A percentile compares a stretch with the other conserved stretches of the same genome.
These are phyloP conservation scores for Ectemnius continuus DNA, from an alignment of 2,888 invertebrate genomes.

Conservation along the genomic window DNA sequence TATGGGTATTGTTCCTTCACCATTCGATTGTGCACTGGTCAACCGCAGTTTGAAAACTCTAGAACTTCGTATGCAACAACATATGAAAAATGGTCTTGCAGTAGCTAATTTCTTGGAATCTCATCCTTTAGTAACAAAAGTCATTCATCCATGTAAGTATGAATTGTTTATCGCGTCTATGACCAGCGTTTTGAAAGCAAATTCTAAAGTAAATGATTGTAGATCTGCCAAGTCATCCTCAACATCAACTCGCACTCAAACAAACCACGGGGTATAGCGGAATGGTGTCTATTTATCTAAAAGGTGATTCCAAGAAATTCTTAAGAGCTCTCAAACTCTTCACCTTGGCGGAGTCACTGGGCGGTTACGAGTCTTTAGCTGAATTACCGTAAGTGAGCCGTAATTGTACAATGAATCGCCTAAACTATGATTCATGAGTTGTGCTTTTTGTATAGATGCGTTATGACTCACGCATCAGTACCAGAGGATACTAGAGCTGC, in stretches of 20 bases:
- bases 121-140: constrained; percentile 89
- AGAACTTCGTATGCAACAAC: constrained; percentile 93
- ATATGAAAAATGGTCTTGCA: constrained; percentile 87
- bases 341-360: constrained; percentile 94
- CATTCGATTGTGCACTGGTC: constrained; percentile 97
- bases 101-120: constrained; percentile 90
- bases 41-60: constrained; percentile 96
- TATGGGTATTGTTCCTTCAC: constrained; percentile 95
- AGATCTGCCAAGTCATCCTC: constrained; percentile 92
- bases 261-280: constrained; percentile 95
- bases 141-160: constrained; percentile 87
- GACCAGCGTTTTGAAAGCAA: neutral
- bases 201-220: constrained; percentile 43
- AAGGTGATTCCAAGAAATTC: constrained; percentile 88
- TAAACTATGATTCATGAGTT: constrained; percentile 5
- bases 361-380: constrained; percentile 96
- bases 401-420: neutral
- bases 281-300: constrained; percentile 92
- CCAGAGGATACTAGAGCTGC: constrained; percentile 85
- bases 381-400: constrained; percentile 90
- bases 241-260: constrained; percentile 87
- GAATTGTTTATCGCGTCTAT: neutral
- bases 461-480: constrained; percentile 98
- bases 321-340: constrained; percentile 88
- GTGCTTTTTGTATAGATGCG: constrained; percentile 79